Percentiles rank a stretch among this genome's conserved stretches.
Conservation (phyloP, 2,797 vertebrate species). For the Kryptolebias ocellatus region DNA sequence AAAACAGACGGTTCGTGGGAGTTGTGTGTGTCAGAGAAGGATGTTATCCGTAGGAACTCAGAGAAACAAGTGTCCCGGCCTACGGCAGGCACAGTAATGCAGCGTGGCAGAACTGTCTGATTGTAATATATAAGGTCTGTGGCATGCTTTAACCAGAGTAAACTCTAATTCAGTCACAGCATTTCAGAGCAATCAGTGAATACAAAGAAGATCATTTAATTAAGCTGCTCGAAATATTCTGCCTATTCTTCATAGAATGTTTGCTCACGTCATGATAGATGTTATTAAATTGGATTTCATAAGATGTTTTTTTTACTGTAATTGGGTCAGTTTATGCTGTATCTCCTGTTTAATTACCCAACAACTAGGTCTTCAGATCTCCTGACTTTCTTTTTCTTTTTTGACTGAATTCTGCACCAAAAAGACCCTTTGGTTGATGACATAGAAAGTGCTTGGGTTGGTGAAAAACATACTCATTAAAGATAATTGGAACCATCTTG, state of each 20-base stretch:
- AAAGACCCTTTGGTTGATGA: no score
- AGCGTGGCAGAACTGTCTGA: conserved; percentile 25
- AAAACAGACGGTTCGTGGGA: conserved; percentile 33
- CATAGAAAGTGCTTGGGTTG: no score
- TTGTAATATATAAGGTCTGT: background rate
- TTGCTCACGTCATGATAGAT: background rate
- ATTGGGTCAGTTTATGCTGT: background rate
- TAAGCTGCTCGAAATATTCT: background rate
- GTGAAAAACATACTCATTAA: no score
- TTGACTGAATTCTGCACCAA: no score
- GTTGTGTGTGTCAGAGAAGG: background rate
- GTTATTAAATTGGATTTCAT: background rate
- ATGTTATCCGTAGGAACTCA: conserved; percentile 37
- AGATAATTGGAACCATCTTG: no score
- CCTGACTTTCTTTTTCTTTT: no score
- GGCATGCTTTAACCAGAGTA: no score
- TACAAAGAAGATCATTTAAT: conserved; percentile 32
- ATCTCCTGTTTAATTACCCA: background rate
- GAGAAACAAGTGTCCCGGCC: no score
- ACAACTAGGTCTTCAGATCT: no score
- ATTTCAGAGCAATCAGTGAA: conserved; percentile 4
- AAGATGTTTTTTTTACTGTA: background rate
- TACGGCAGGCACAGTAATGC: background rate
- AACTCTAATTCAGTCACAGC: conserved; percentile 14
- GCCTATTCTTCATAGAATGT: background rate